Conservation (phyloP, 2,797 vertebrate genomes). For the Amblyraja radiata region DNA sequence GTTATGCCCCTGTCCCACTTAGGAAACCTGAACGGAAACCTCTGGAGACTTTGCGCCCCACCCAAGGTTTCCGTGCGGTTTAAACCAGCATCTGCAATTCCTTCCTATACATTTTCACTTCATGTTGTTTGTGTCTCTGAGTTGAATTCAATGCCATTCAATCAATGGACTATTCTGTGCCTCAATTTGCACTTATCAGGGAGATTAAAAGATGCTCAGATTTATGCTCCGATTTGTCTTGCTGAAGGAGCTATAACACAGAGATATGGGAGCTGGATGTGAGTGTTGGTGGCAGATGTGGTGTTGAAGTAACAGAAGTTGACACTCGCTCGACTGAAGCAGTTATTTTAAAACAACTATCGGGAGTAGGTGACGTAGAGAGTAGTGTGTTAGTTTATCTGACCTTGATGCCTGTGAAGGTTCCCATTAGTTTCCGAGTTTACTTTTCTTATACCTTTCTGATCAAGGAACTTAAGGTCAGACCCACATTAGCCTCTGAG, state of each 20-base stretch:
- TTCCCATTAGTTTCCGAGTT: background rate
- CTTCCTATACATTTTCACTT: background rate
- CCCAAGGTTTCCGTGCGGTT: too few relatives aligned
- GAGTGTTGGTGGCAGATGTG: background rate
- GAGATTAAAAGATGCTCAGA: background rate
- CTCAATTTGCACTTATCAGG: background rate
- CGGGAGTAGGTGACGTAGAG: background rate
- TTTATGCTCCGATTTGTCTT: background rate
- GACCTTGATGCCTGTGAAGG: background rate
- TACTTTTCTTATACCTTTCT: background rate
- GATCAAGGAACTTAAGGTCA: background rate
- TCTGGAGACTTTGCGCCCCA: too few relatives aligned
- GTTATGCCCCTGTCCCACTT: too few relatives aligned
- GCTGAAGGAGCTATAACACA: background rate
- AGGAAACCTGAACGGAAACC: too few relatives aligned
- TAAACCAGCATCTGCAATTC: background rate
- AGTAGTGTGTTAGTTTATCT: background rate
- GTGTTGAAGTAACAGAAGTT: background rate
- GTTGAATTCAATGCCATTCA: background rate
- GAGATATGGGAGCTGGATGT: background rate
- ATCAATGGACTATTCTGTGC: too few relatives aligned
- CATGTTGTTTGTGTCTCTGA: background rate
- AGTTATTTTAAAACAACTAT: background rate
- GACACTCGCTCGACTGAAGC: background rate
- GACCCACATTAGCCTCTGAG: background rate